phyloP scores from a whole-genome alignment of 2,113 vertebrate species.

The Pollachius pollachius region DNA sequence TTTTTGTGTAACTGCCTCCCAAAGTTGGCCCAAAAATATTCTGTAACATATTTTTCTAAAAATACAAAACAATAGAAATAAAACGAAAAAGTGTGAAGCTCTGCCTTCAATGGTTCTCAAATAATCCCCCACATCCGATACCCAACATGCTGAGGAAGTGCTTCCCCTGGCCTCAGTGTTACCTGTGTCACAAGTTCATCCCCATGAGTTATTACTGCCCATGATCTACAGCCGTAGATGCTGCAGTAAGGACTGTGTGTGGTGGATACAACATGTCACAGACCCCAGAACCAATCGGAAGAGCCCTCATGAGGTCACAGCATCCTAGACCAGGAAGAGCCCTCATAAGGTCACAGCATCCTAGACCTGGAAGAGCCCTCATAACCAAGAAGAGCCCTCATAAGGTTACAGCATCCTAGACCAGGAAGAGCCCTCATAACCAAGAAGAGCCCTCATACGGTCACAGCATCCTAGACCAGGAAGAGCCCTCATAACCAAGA shows the following conservation, averaged over 20 bases:
- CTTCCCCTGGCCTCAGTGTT: constrained; percentile 36
- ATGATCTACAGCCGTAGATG: neutral
- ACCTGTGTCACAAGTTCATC: constrained; percentile 33
- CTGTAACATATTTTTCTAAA: no score
- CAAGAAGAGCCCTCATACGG: no score
- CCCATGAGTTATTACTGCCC: constrained; percentile 24
- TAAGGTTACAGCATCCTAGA: neutral
- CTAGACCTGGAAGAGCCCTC: neutral
- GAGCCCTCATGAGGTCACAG: no score
- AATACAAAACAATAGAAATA: no score
- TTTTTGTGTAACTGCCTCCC: no score
- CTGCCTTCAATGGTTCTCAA: no score
- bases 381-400: neutral
- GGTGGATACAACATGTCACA: constrained; percentile 29
- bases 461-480: no score
- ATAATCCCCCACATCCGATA: no score
- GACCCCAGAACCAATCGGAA: neutral
- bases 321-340: neutral
- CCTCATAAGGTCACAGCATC: no score
- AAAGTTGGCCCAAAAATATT: no score
- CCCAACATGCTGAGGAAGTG: neutral
- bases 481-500: neutral
- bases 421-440: no score
- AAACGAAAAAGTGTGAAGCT: no score
- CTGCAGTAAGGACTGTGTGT: neutral